These are phyloP conservation scores for Sternarchorhynchus goeldii DNA, from an alignment of 2,797 vertebrate species.

Conservation along the genomic window DNA sequence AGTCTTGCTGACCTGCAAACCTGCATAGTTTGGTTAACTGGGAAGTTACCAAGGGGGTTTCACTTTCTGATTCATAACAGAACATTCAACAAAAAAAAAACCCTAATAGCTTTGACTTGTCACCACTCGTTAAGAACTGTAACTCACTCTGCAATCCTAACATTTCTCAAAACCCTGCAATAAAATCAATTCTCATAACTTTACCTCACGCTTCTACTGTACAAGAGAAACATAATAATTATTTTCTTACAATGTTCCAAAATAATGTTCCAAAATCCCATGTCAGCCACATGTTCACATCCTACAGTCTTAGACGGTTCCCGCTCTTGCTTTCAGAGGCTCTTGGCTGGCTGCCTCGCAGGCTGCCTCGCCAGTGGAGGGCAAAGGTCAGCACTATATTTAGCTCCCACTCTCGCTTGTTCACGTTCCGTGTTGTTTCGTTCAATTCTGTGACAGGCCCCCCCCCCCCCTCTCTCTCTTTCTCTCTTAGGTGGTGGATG, in stretches of 20 bases:
- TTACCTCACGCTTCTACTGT: background rate
- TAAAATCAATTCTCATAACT: background rate
- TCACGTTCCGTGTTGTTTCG: background rate
- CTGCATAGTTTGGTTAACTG: slow-evolving; percentile 36
- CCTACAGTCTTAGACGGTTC: background rate
- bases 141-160: slow-evolving; percentile 4
- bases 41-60: slow-evolving; percentile 12
- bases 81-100: slow-evolving; percentile 13
- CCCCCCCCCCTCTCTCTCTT: slow-evolving; percentile 28
- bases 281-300: background rate
- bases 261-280: background rate
- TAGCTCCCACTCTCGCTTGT: background rate
- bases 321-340: background rate
- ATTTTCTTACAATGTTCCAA: background rate
- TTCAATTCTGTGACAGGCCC: slow-evolving; percentile 17
- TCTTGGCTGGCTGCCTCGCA: background rate
- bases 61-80: slow-evolving; percentile 26
- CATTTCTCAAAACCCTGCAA: background rate
- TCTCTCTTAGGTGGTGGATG: slow-evolving; percentile 70
- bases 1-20: slow-evolving; percentile 23
- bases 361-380: background rate
- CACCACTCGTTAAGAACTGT: slow-evolving; percentile 2
- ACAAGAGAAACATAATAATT: too few species aligned
- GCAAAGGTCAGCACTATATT: background rate
- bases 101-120: slow-evolving; percentile 25